Evolutionary conservation across 2,797 vertebrate genomes (phyloP).

Genomic region (Acestrorhynchus altus): DNA sequence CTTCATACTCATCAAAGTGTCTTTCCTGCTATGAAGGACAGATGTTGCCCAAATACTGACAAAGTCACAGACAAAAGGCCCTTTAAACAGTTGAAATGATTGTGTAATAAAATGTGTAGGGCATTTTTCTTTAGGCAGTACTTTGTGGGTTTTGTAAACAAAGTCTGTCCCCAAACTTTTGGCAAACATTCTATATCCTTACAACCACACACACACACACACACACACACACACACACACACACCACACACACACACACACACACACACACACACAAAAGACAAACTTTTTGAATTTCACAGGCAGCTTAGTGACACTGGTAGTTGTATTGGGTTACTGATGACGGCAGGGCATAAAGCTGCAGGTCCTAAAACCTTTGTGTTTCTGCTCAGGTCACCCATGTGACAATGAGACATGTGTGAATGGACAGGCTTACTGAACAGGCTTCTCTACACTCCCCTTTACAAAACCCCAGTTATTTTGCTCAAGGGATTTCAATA

Average conservation of each 20-base stretch:
- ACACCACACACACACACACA: neutral
- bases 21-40: too few species aligned
- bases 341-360: slow-evolving; percentile 25
- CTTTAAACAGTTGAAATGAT: too few species aligned
- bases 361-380: slow-evolving; percentile 2
- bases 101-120: too few species aligned
- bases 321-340: slow-evolving; percentile 39
- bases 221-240: slow-evolving; percentile 37
- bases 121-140: too few species aligned
- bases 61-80: too few species aligned
- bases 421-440: slow-evolving; percentile 31
- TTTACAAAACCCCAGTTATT: slow-evolving; percentile 29
- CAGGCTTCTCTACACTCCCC: neutral
- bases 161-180: neutral
- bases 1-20: too few species aligned
- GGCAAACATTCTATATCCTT: too few species aligned
- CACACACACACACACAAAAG: slow-evolving; percentile 31
- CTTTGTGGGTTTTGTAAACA: too few species aligned
- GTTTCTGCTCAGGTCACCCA: slow-evolving; percentile 31
- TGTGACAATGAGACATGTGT: slow-evolving; percentile 57
- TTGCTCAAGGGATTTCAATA: slow-evolving; percentile 35
- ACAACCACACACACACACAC: neutral
- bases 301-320: slow-evolving; percentile 12
- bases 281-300: slow-evolving; percentile 38
- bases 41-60: too few species aligned